A percentile compares a stretch with the other conserved stretches of the same genome.
Conservation (phyloP, 2,797 vertebrate species). For the Hyperoplus lanceolatus region DNA sequence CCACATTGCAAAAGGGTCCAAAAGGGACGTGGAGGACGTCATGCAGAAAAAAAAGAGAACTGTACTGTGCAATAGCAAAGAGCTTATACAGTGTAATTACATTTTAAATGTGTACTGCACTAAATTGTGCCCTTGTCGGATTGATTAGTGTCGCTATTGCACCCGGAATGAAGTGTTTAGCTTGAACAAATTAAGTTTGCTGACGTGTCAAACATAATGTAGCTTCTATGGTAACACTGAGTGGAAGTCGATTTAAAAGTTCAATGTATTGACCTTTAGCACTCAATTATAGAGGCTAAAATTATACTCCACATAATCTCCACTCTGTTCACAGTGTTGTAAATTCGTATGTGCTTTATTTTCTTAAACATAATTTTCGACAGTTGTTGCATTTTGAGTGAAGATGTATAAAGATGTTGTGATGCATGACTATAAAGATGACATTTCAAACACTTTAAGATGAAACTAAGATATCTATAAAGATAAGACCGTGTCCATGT, state of each 20-base stretch:
- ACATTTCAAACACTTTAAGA: conserved; percentile 34
- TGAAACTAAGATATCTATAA: conserved; percentile 24
- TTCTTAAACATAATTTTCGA: conserved; percentile 13
- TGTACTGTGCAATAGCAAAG: conserved; percentile 37
- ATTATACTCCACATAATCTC: conserved; percentile 47
- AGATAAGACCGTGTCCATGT: conserved; percentile 37
- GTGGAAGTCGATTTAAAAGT: conserved; percentile 41
- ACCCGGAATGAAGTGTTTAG: conserved; percentile 51
- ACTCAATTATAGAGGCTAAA: conserved; percentile 42
- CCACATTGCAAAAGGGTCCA: conserved; percentile 49
- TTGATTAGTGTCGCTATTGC: conserved; percentile 56
- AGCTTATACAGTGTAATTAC: conserved; percentile 47
- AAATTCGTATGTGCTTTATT: conserved; percentile 56
- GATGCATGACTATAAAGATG: conserved; percentile 70
- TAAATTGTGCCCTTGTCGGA: conserved; percentile 46
- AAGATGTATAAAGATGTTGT: conserved; percentile 56
- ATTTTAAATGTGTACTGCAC: conserved; percentile 49
- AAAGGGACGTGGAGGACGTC: conserved; percentile 41
- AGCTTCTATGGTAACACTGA: conserved; percentile 51
- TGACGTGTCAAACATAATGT: conserved; percentile 50
- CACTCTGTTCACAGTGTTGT: conserved; percentile 48
- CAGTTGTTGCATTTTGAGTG: conserved; percentile 47
- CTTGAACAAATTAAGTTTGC: conserved; percentile 59
- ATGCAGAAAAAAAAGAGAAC: conserved; percentile 25
- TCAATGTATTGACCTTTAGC: conserved; percentile 52